Evolutionary conservation across 2,797 vertebrate genomes (phyloP).

Genomic region (Pipistrellus nathusii): DNA sequence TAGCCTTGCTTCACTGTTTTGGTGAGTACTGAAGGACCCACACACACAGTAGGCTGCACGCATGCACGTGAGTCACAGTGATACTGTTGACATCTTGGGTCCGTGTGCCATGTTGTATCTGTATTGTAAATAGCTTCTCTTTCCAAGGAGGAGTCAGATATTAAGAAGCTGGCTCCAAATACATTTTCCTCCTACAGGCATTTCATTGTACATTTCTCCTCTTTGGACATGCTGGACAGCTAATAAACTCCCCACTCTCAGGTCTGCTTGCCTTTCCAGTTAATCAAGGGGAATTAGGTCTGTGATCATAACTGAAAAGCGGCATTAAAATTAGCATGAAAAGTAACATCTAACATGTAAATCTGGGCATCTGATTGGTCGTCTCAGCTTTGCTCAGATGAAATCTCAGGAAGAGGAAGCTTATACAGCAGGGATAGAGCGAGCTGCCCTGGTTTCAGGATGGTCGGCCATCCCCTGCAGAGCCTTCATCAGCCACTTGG

Average conservation of each 20-base stretch:
- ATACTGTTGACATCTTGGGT: not conserved
- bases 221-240: not conserved
- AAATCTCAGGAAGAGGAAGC: not conserved
- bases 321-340: not conserved
- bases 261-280: not conserved
- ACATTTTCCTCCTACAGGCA: not conserved
- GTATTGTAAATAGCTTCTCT: not conserved
- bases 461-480: not conserved
- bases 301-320: not conserved
- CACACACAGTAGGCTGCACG: fast-evolving
- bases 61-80: not conserved
- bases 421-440: no score
- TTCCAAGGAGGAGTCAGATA: not conserved
- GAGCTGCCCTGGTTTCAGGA: not conserved
- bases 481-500: not conserved
- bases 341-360: not conserved
- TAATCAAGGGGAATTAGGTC: not conserved
- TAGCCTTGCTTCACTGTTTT: fast-evolving
- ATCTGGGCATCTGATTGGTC: not conserved
- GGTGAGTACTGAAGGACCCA: not conserved
- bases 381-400: not conserved
- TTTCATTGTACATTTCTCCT: not conserved
- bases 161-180: not conserved
- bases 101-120: not conserved
- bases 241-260: not conserved